Evolutionary conservation across 2,113 vertebrate species (phyloP), one percentile per base, ranked within the genome.

Genomic region (Plecturocebus donacophilus): DNA sequence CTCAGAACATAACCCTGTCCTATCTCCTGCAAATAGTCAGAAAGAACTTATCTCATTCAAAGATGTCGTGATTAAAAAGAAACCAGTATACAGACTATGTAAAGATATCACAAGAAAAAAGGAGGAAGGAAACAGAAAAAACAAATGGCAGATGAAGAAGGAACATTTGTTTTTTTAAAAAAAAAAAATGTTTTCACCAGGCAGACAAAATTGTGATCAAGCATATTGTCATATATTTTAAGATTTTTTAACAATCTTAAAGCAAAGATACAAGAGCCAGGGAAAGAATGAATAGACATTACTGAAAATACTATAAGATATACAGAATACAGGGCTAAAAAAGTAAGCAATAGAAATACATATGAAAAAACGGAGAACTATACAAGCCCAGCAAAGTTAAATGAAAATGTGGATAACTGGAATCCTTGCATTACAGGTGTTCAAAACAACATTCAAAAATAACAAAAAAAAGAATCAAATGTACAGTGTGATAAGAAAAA

Each of bases 221-320:
- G 8, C 30, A 73, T 56, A 19, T 45, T 77, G 42, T 16, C 75
- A 56, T 54, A 80, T 66, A 87, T 13, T 45, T 14, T 10, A 90
- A 86, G 19, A 96, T 80, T 56, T 87, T 94, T 76, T 85, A 94
- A 84, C 38, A 90, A 52, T 83, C 23, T 90, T 23, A 52, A 97
- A 90, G 25, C 13, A 92, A 17, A 91, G 3, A 76, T 38, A 35
- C 8, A 64, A 68, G 2, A 95, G 42, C 32, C 86, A 79, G 61
- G 47, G 47, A 73, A 54, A 54, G 9, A 30, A 70, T 56, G 9
- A 91, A 35, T 68, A 77, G 30, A 73, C 81, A 58, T 58, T 89
- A 71, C 54, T 91, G 38, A 91, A 49, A 82, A 54, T 16, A 66
- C 27, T 23, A 4, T n/a, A 66, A 71, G 30, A 12, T 86, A 38